Percentiles rank a stretch among this genome's conserved stretches.
Conservation (phyloP, 1,140 invertebrate species). For the Asobara japonica region DNA sequence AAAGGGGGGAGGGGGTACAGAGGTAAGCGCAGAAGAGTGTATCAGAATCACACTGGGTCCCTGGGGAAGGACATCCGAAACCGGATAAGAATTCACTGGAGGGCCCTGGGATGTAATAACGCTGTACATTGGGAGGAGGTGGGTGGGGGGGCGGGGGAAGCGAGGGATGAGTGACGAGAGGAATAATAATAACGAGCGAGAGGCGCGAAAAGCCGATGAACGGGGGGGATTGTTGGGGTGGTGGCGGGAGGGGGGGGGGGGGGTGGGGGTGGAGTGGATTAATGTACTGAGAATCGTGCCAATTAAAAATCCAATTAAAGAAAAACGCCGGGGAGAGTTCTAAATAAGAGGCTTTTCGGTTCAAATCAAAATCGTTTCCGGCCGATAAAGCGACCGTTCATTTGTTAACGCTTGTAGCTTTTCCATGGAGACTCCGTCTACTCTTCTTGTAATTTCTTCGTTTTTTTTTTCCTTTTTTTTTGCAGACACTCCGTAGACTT, state of each 20-base stretch:
- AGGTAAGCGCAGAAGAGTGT: background rate
- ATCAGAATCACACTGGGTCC: constrained; percentile 19
- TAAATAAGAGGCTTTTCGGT: constrained; percentile 53
- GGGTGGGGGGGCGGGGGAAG: background rate
- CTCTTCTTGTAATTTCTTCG: constrained; percentile 27
- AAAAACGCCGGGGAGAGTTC: constrained; percentile 51
- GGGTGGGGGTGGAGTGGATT: constrained; percentile 46
- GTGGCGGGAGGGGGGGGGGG: constrained; percentile 41
- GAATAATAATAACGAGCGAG: constrained; percentile 46
- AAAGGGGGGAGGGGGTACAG: background rate
- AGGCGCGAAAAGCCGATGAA: background rate
- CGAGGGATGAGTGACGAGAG: constrained; percentile 21
- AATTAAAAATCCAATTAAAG: constrained; percentile 68
- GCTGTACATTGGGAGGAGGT: constrained; percentile 11
- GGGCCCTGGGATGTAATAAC: constrained; percentile 33
- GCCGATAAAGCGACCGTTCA: constrained; percentile 63
- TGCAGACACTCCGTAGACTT: constrained; percentile 8
- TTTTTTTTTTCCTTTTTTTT: constrained; percentile 18
- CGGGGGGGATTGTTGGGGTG: no score
- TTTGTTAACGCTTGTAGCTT: constrained; percentile 57
- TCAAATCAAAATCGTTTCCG: constrained; percentile 65
- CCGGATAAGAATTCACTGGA: constrained; percentile 17
- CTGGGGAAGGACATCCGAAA: constrained; percentile 30
- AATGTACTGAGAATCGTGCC: constrained; percentile 62
- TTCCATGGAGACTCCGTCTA: constrained; percentile 45